Base-by-base conservation (phyloP, 1,140 invertebrate species). In the Bombus huntii region DNA sequence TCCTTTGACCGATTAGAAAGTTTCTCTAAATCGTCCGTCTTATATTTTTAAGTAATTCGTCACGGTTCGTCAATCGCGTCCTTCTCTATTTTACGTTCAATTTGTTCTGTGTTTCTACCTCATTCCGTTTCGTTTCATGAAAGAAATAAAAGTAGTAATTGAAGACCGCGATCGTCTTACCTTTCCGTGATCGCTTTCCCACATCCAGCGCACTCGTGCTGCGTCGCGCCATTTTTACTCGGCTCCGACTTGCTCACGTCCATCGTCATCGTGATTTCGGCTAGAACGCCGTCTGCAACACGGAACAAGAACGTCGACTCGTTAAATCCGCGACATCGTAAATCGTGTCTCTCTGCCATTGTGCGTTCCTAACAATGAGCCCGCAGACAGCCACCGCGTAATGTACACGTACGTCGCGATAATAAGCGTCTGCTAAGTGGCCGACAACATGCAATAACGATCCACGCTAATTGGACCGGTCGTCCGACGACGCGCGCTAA, bases 131-230 rank as follows among this genome's bases (percentile, higher is more conserved):
- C n/a, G 39, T 6, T 28, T n/a, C 4, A 34, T 0, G 10, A 28
- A 18, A 39, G 4, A n/a, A 22, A 53, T 18, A 53, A 22, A 22
- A 8, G 22, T 15, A 39, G 0, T 3, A n/a, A 31, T 53, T 0
- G 31, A 39, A 76, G 1, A 25, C 22, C 1, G 12, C 8, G 9
- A 31, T 2, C 10, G 25, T 28, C n/a, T 82, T 93, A 96, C 93
- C 98, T 97, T 93, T 98, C 98, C 70, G 97, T 98, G 91, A 98
- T 98, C 92, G 97, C 97, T 95, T 98, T 98, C 89, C 97, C 97
- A 93, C 98, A 98, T 77, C 97, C 97, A 62, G 97, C 98, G 95
- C 98, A 98, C 88, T 98, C 97, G 94, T 98, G 96, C 83, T 96
- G 96, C 84, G 94, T 95, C 80, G 96, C 95, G 89, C 95, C 95